Conservation (phyloP, 1,140 invertebrate genomes). For the Cylas formicarius region DNA sequence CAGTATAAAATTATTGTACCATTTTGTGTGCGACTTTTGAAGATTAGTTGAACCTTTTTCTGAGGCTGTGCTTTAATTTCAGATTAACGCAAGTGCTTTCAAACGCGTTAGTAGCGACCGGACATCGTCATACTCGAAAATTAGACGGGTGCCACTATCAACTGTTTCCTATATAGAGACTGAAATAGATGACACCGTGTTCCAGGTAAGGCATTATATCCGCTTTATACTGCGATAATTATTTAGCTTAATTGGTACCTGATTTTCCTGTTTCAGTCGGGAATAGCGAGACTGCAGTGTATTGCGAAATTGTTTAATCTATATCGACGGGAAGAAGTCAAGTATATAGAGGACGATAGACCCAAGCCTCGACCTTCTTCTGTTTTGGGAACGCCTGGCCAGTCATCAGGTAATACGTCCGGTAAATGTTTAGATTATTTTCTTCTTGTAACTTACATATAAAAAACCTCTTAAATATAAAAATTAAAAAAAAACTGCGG, state of each 20-base stretch:
- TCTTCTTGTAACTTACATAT: too few relatives aligned
- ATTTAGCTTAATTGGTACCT: too few relatives aligned
- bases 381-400: slow-evolving; percentile 28
- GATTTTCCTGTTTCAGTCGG: slow-evolving; percentile 28
- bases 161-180: slow-evolving; percentile 27
- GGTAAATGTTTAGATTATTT: slow-evolving; percentile 14
- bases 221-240: too few relatives aligned
- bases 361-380: slow-evolving; percentile 33
- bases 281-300: slow-evolving; percentile 27
- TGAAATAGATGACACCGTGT: slow-evolving; percentile 26
- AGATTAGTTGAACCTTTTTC: too few relatives aligned
- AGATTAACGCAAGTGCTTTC: slow-evolving; percentile 28
- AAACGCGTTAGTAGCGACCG: slow-evolving; percentile 10
- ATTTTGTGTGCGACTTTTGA: too few relatives aligned
- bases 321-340: slow-evolving; percentile 25
- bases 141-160: slow-evolving; percentile 21
- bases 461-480: too few relatives aligned
- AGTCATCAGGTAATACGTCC: slow-evolving; percentile 22
- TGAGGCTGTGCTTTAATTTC: too few relatives aligned
- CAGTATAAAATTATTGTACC: too few relatives aligned
- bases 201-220: too few relatives aligned
- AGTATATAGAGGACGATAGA: slow-evolving; percentile 29
- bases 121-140: slow-evolving; percentile 3
- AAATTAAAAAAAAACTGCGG: not conserved
- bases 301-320: slow-evolving; percentile 28